Percentiles rank a stretch among this genome's conserved stretches.
These are phyloP conservation scores for Muntiacus reevesi DNA, from an alignment of 2,113 vertebrate genomes.

Conservation along the genomic window DNA sequence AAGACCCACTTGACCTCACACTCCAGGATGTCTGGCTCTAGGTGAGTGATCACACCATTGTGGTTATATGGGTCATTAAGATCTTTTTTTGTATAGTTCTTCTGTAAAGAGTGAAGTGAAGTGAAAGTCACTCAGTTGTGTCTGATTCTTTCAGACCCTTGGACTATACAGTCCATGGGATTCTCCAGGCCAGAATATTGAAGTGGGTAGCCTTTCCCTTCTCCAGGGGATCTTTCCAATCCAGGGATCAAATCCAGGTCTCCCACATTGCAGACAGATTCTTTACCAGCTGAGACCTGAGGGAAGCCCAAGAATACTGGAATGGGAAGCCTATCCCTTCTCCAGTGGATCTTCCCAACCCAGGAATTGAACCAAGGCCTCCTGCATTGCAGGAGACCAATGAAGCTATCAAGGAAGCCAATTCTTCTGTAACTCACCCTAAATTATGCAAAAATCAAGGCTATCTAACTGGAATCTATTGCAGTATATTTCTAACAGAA, in stretches of 20 bases:
- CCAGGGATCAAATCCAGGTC: background rate
- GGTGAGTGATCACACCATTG: background rate
- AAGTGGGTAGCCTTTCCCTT: background rate
- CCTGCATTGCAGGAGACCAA: background rate
- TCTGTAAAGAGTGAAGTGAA: background rate
- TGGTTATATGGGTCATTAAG: background rate
- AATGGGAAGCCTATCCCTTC: background rate
- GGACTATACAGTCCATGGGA: background rate
- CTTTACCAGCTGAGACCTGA: background rate
- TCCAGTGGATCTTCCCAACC: background rate
- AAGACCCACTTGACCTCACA: background rate
- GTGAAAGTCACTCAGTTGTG: background rate
- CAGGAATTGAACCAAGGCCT: background rate
- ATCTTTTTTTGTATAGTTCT: background rate
- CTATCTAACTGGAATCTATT: background rate
- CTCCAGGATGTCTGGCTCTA: background rate
- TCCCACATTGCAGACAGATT: background rate
- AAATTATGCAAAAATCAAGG: conserved; percentile 13
- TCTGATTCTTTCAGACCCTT: background rate
- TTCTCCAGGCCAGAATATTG: background rate
- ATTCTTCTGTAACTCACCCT: background rate
- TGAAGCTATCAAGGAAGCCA: background rate
- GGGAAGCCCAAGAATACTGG: background rate
- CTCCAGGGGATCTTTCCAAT: background rate
- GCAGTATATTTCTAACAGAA: background rate